Evolutionary conservation across 1,140 invertebrate species (phyloP), one percentile per base, ranked within the genome.

Genomic region (Antheraea mylitta): DNA sequence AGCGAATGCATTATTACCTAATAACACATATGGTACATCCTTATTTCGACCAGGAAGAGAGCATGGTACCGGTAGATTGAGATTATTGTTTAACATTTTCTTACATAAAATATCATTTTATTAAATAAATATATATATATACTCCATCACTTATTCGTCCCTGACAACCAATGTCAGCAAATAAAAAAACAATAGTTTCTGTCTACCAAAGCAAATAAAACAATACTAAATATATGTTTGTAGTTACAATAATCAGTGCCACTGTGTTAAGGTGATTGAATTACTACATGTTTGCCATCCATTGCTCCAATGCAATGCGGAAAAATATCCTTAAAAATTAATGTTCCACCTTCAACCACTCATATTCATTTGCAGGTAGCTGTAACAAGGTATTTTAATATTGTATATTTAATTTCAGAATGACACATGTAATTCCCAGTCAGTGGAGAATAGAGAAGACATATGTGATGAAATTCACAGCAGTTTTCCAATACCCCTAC

Each of bases 181-280:
- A 64, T 64, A 42, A 13, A 42, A 62, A 62, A n/a, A n/a, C n/a
- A n/a, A n/a, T n/a, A n/a, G n/a, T n/a, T n/a, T n/a, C n/a, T n/a
- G n/a, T n/a, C n/a, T n/a, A n/a, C n/a, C 67, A 93, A 59, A 7
- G 87, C 93, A 67, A 94, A 72, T n/a, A 94, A 75, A 42, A 94
- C 92, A 62, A 94, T 89, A 64, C 90, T 93, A 78, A 90, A 93
- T 63, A 73, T 87, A 22, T 80, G 74, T 69, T 94, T 94, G 70
- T 94, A 94, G 76, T 94, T 94, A 60, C 80, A 93, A 86, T 82
- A 94, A 11, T 83, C 73, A 8, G 79, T 75, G 65, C 93, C 93
- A 71, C 80, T 83, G 42, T 85, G 73, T 19, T 58, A 6, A 58
- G 93, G 92, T 4, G 65, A 70, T 76, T 84, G 68, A 38, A 93